Evolutionary conservation across 1,140 invertebrate genomes (phyloP), one percentile per base, ranked within the genome.

Genomic region (Pachypeltis micranthus): DNA sequence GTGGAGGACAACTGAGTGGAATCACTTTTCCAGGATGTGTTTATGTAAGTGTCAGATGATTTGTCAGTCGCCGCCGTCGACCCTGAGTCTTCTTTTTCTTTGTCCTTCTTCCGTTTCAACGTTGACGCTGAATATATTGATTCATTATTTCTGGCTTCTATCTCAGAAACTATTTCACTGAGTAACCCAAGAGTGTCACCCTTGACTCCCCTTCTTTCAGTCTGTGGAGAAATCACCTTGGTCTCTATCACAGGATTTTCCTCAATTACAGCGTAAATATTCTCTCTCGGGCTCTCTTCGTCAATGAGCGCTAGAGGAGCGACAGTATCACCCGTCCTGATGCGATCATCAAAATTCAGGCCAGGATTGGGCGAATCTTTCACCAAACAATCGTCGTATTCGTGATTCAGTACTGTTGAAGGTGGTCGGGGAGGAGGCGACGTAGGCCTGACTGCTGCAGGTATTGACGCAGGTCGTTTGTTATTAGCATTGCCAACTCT

Each of bases 251-350:
- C 68, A 0, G 79, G 81, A 67, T 78, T 78, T 71, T 92, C 90
- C 70, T 90, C 87, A 54, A 92, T 92, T 0, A 90, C 84, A 1
- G 88, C 88, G 69, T 92, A 91, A 64, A 92, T 91, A 70, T 90
- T 90, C 67, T 91, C 89, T 26, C 67, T 74, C 14, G 82, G 83
- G 51, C 67, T 71, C 67, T 83, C 81, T 66, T 85, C 83, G 28
- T 79, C 78, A 27, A 85, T 84, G 63, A 83, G 80, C 0, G 79
- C 79, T 47, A 85, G 68, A 0, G 80, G 76, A 0, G 78, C 75
- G 31, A 76, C 74, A 26, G 39, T 61, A 2, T 66, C 67, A 28
- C 76, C 73, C 66, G 85, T 79, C 3, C 81, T 68, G 64, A 85
- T 86, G 63, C 88, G 81, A 68, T 90, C 87, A 58, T 89, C 87